phyloP scores from a whole-genome alignment of 2,888 invertebrate genomes.

The Limnephilus lunatus region DNA sequence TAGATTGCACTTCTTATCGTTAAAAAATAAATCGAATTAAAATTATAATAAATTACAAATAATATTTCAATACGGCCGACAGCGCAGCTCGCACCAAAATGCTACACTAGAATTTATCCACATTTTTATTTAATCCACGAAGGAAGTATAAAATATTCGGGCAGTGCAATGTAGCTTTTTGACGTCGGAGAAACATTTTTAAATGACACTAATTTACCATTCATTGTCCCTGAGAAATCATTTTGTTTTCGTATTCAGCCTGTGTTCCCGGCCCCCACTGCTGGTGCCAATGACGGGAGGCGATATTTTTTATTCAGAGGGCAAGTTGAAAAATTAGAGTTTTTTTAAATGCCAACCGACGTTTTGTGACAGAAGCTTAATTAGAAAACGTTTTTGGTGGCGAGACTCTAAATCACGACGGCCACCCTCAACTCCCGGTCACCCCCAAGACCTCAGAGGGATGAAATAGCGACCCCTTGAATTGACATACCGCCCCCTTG shows the following conservation, averaged over 20 bases:
- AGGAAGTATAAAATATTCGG: neutral
- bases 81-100: too few species aligned
- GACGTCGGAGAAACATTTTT: neutral
- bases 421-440: slow-evolving; percentile 46
- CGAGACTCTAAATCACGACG: slow-evolving; percentile 71
- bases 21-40: too few species aligned
- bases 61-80: neutral
- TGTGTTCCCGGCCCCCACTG: neutral
- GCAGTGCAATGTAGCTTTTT: neutral
- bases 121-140: neutral
- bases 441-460: slow-evolving; percentile 12
- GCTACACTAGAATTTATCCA: neutral
- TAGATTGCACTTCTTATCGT: too few species aligned
- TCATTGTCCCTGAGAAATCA: neutral
- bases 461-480: slow-evolving; percentile 26
- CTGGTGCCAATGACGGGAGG: neutral
- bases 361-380: slow-evolving; percentile 75
- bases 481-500: slow-evolving; percentile 17
- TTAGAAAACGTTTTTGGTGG: slow-evolving; percentile 73
- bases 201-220: neutral
- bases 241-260: neutral
- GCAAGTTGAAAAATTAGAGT: slow-evolving; percentile 70
- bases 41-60: too few species aligned
- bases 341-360: slow-evolving; percentile 73
- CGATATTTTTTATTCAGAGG: slow-evolving; percentile 54